Percentiles rank a stretch among this genome's conserved stretches.
phyloP scores from a whole-genome alignment of 2,888 invertebrate genomes.

The Patella depressa region DNA sequence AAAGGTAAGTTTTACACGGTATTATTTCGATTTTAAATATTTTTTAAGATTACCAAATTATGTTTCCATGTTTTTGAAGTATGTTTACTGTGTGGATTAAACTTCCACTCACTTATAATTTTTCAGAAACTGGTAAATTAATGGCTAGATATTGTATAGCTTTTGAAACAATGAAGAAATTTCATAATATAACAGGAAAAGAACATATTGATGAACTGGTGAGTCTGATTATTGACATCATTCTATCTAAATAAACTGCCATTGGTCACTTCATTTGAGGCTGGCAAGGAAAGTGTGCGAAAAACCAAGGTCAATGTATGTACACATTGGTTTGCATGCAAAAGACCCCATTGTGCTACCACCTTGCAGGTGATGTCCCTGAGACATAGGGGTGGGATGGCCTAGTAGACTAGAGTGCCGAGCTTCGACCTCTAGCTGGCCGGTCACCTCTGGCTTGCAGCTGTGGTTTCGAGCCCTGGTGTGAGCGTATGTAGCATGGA shows the following conservation, averaged over 20 bases:
- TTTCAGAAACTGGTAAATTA: constrained; percentile 74
- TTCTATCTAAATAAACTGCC: neutral
- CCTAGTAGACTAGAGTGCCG: too few species aligned
- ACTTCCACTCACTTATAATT: constrained; percentile 1
- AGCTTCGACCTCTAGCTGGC: too few species aligned
- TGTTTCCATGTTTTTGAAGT: too few species aligned
- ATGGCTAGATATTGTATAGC: constrained; percentile 81
- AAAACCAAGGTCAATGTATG: neutral
- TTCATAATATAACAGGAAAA: constrained; percentile 55
- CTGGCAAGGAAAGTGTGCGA: neutral
- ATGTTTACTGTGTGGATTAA: neutral
- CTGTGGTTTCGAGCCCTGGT: too few species aligned
- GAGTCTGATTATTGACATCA: constrained; percentile 19
- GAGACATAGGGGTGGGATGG: too few species aligned
- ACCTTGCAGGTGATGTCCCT: neutral
- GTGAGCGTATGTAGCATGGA: too few species aligned
- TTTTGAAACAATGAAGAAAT: constrained; percentile 81
- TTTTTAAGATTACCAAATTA: too few species aligned
- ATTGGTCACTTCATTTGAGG: neutral
- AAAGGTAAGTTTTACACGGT: too few species aligned
- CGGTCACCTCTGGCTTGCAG: too few species aligned
- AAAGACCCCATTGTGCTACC: neutral
- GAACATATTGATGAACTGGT: constrained; percentile 69
- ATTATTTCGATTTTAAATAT: too few species aligned
- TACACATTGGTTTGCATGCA: too few species aligned